These are phyloP conservation scores for Nomada goodeniana DNA, from an alignment of 2,888 invertebrate genomes.

Conservation along the genomic window DNA sequence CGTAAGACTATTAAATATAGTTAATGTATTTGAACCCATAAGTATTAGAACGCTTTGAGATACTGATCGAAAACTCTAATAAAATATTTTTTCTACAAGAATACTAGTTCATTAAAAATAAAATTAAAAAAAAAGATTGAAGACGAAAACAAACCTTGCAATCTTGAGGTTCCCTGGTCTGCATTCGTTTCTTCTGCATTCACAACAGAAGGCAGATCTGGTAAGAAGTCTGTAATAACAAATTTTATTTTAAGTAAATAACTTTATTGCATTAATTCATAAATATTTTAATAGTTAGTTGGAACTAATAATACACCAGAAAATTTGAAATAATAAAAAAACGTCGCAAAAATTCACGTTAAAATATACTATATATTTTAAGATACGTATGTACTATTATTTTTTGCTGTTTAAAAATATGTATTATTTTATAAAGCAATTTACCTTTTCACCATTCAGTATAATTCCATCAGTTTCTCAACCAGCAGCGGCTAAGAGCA, in stretches of 20 bases:
- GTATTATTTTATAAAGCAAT: conserved; percentile 10
- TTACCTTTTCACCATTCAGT: conserved; percentile 38
- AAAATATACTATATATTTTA: not conserved
- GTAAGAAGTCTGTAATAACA: conserved; percentile 36
- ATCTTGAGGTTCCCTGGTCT: not conserved
- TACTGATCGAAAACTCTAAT: conserved; percentile 45
- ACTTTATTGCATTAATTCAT: not conserved
- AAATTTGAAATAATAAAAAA: conserved; percentile 32
- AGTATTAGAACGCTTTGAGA: conserved; percentile 53
- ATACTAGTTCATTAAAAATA: not conserved
- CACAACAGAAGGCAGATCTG: not conserved
- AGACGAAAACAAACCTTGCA: not conserved
- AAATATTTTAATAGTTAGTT: not conserved
- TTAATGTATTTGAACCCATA: not conserved
- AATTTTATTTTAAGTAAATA: conserved; percentile 14
- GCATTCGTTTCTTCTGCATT: no score
- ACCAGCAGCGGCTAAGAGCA: conserved; percentile 53
- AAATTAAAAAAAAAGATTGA: conserved; percentile 12
- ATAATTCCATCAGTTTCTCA: conserved; percentile 29
- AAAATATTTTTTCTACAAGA: conserved; percentile 37
- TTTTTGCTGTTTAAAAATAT: not conserved
- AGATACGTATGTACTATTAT: not conserved
- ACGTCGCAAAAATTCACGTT: conserved; percentile 3
- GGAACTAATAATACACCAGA: not conserved
- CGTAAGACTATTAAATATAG: not conserved